Percentiles rank a stretch among this genome's conserved stretches.
phyloP scores from a whole-genome alignment of 2,797 vertebrate species.

The Dicrostonyx torquatus region DNA sequence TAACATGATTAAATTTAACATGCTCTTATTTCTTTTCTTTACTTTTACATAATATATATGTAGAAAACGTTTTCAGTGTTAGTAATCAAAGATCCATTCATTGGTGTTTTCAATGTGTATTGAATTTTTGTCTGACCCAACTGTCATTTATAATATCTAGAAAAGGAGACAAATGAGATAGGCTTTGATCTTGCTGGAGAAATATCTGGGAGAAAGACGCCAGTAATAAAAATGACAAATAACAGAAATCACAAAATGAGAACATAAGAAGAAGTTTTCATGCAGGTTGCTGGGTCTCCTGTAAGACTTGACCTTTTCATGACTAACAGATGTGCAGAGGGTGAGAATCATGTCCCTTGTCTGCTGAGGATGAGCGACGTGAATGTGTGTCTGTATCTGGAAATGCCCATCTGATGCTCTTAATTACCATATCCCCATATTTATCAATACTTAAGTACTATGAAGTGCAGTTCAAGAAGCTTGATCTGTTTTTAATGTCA shows the following conservation, averaged over 20 bases:
- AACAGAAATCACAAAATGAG: conserved; percentile 44
- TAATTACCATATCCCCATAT: neutral
- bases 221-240: neutral
- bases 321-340: conserved; percentile 55
- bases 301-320: conserved; percentile 42
- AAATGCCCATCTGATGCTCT: neutral
- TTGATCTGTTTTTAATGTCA: conserved; percentile 39
- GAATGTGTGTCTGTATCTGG: neutral
- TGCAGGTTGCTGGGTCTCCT: conserved; percentile 5
- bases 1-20: neutral
- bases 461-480: conserved; percentile 12
- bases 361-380: conserved; percentile 7
- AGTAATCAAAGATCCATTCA: conserved; percentile 29
- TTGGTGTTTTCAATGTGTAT: neutral
- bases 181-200: conserved; percentile 33
- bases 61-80: neutral
- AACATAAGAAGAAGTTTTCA: conserved; percentile 20
- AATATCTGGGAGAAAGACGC: neutral
- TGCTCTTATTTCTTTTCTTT: neutral
- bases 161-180: conserved; percentile 19
- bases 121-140: neutral
- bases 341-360: neutral
- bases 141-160: neutral
- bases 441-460: neutral
- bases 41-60: conserved; percentile 6